These are phyloP conservation scores for Dendronephthya gigantea DNA, from an alignment of 64 coral and sea anemone species.

Conservation along the genomic window DNA sequence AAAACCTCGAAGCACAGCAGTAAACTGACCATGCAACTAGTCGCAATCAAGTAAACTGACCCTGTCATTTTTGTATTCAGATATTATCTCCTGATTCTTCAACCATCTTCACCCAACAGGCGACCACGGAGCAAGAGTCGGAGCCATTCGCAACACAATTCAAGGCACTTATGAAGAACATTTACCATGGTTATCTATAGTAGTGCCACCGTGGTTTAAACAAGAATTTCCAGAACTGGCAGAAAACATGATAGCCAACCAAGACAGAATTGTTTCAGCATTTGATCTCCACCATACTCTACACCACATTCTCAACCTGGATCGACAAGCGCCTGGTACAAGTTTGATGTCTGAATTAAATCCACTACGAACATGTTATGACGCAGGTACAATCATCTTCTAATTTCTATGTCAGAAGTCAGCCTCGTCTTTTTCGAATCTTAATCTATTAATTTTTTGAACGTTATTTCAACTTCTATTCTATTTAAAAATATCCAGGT, in stretches of 20 bases:
- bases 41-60: too few relatives aligned
- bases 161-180: slow-evolving; percentile 6
- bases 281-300: background rate
- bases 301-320: background rate
- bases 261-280: background rate
- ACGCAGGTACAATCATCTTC: too few relatives aligned
- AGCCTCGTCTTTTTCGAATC: background rate
- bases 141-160: background rate
- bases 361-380: background rate
- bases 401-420: too few relatives aligned
- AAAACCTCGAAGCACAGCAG: too few relatives aligned
- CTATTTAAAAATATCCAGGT: background rate
- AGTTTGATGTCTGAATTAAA: background rate
- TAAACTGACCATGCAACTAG: too few relatives aligned
- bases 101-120: background rate
- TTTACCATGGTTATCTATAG: background rate
- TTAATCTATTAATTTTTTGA: background rate
- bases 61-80: too few relatives aligned
- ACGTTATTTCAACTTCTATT: background rate
- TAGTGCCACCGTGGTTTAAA: background rate
- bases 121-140: background rate
- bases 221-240: background rate
- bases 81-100: too few relatives aligned
- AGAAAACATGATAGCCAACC: background rate
- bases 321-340: background rate